Percentiles rank a stretch among this genome's conserved stretches.
phyloP scores from a whole-genome alignment of 1,140 invertebrate genomes.

The Zophobas morio region DNA sequence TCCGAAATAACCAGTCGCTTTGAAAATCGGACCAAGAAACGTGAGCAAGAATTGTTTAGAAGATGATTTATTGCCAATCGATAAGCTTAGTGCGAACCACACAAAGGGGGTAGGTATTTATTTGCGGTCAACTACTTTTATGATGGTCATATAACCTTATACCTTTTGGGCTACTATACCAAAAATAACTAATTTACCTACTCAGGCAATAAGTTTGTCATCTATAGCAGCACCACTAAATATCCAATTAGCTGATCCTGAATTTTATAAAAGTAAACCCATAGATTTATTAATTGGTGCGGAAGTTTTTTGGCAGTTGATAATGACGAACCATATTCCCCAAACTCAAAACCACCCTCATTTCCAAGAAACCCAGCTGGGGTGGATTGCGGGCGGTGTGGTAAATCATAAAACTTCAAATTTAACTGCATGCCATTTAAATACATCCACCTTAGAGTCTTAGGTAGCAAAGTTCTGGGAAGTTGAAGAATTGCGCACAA shows the following conservation, averaged over 20 bases:
- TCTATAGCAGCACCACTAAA: constrained; percentile 5
- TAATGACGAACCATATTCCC: neutral
- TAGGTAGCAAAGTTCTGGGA: constrained; percentile 26
- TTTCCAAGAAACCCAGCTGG: constrained; percentile 27
- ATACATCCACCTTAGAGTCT: neutral
- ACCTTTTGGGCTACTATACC: too few species aligned
- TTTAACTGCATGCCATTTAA: constrained; percentile 17
- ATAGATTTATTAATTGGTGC: constrained; percentile 23
- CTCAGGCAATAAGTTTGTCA: neutral
- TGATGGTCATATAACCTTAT: too few species aligned
- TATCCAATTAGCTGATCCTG: constrained; percentile 16
- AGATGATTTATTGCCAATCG: too few species aligned
- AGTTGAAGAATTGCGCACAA: constrained; percentile 12
- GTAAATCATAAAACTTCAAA: neutral
- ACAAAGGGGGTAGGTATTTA: too few species aligned
- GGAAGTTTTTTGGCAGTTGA: constrained; percentile 14
- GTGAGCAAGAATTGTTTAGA: too few species aligned
- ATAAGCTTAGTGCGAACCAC: too few species aligned
- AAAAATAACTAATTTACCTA: constrained; percentile 6
- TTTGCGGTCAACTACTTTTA: too few species aligned
- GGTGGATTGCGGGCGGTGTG: constrained; percentile 8
- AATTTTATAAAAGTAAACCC: constrained; percentile 2
- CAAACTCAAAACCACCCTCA: neutral
- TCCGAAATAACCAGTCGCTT: too few species aligned
- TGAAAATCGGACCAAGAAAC: too few species aligned